Percentiles rank a stretch among this genome's conserved stretches.
phyloP scores from a whole-genome alignment of 2,113 vertebrate genomes.

The Trichechus manatus region DNA sequence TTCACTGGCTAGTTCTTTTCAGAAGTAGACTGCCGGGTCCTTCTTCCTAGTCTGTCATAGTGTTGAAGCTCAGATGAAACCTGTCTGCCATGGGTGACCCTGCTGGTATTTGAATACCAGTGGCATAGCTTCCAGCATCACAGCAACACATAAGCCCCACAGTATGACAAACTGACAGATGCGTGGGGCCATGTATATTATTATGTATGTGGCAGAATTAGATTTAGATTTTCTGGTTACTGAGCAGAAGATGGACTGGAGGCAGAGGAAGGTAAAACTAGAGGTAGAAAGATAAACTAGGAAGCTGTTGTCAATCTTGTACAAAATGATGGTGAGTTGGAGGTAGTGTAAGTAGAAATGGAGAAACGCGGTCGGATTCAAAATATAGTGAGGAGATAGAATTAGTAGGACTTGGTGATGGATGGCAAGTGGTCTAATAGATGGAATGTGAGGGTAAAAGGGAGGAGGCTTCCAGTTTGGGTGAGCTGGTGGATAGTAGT shows the following conservation, averaged over 20 bases:
- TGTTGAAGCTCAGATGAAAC: no score
- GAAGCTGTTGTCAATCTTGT: neutral
- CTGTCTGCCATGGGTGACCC: no score
- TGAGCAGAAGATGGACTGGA: neutral
- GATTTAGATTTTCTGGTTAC: neutral
- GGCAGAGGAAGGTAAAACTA: neutral
- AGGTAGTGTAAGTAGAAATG: neutral
- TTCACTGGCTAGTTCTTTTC: no score
- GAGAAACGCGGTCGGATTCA: neutral
- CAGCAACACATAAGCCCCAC: no score
- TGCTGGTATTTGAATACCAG: no score
- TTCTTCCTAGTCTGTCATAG: no score
- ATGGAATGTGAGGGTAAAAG: neutral
- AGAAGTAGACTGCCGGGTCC: no score
- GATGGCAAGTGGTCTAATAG: neutral
- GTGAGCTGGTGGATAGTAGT: neutral
- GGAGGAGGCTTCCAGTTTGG: neutral
- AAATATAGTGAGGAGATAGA: slow-evolving; percentile 5
- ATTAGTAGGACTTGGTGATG: neutral
- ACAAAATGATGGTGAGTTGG: neutral
- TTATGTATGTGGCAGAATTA: neutral
- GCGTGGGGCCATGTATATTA: neutral
- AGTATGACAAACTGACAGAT: no score
- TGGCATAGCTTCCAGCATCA: no score
- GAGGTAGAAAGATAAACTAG: neutral